A percentile compares a stretch with the other conserved stretches of the same genome.
phyloP scores from a whole-genome alignment of 1,140 invertebrate genomes.

The Nasonia longicornis region DNA sequence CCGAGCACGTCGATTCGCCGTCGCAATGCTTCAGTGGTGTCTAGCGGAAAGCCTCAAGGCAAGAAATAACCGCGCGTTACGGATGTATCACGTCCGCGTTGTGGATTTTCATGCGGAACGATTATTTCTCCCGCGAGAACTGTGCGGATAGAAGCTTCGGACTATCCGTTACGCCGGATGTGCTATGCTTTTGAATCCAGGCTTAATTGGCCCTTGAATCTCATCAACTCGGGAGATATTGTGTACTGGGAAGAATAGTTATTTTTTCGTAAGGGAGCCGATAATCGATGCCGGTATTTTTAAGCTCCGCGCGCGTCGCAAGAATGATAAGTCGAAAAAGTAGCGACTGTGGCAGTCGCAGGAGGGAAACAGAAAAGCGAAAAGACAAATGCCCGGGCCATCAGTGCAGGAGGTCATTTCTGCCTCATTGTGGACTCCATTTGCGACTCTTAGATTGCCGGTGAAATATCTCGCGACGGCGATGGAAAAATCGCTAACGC shows the following conservation, averaged over 20 bases:
- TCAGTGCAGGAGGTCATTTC: conserved; percentile 65
- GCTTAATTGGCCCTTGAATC: too few species aligned
- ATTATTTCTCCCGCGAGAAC: neutral
- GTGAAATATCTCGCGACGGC: conserved; percentile 66
- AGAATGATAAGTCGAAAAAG: conserved; percentile 38
- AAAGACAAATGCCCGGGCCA: conserved; percentile 65
- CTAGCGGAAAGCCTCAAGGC: neutral
- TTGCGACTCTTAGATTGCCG: conserved; percentile 69
- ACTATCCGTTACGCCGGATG: too few species aligned
- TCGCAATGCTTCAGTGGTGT: conserved; percentile 21
- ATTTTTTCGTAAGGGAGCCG: neutral
- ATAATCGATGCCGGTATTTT: conserved; percentile 43
- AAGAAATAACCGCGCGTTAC: too few species aligned
- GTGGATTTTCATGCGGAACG: neutral
- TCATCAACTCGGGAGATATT: too few species aligned
- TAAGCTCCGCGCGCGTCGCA: neutral
- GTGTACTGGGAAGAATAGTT: too few species aligned
- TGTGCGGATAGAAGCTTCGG: neutral
- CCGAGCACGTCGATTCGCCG: conserved; percentile 15
- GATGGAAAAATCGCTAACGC: conserved; percentile 69
- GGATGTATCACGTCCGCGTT: neutral
- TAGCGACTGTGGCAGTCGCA: neutral
- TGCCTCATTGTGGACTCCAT: conserved; percentile 69
- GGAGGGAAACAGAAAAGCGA: conserved; percentile 51
- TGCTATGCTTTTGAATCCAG: too few species aligned